Evolutionary conservation across 1,140 invertebrate genomes (phyloP).

Genomic region (Yoshiicerus persimilis): DNA sequence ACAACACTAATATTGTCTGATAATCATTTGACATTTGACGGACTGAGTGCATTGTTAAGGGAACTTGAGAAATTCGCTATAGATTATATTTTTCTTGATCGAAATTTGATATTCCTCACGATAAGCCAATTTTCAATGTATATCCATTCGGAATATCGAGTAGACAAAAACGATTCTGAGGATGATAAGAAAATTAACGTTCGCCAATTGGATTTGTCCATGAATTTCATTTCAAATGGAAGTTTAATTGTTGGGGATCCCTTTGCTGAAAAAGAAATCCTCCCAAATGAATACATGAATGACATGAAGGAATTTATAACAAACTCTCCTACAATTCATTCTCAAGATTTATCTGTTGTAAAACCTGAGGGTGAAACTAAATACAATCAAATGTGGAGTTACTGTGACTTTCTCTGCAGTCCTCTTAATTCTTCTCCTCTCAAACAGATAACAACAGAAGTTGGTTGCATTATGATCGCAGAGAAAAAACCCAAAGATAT

Average conservation of each 20-base stretch:
- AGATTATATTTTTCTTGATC: not conserved
- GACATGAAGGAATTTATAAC: not conserved
- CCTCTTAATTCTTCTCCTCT: no score
- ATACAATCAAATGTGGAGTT: not conserved
- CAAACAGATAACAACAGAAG: not conserved
- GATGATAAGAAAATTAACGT: not conserved
- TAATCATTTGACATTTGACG: not conserved
- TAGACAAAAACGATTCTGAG: not conserved
- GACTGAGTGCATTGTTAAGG: not conserved
- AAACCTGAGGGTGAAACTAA: not conserved
- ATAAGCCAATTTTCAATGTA: not conserved
- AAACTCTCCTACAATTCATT: not conserved
- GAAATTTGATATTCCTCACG: not conserved
- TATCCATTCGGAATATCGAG: not conserved
- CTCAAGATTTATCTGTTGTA: not conserved
- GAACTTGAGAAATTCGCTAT: not conserved
- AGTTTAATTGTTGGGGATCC: not conserved
- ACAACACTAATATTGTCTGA: not conserved
- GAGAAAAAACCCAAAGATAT: not conserved
- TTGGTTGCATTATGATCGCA: not conserved
- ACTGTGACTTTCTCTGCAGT: not conserved
- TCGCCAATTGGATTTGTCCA: not conserved
- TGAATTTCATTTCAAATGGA: not conserved
- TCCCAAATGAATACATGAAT: not conserved
- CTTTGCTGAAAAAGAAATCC: not conserved